A percentile compares a stretch with the other conserved stretches of the same genome.
Evolutionary conservation across 1,140 invertebrate species (phyloP).

Genomic region (Drosophila bocki): DNA sequence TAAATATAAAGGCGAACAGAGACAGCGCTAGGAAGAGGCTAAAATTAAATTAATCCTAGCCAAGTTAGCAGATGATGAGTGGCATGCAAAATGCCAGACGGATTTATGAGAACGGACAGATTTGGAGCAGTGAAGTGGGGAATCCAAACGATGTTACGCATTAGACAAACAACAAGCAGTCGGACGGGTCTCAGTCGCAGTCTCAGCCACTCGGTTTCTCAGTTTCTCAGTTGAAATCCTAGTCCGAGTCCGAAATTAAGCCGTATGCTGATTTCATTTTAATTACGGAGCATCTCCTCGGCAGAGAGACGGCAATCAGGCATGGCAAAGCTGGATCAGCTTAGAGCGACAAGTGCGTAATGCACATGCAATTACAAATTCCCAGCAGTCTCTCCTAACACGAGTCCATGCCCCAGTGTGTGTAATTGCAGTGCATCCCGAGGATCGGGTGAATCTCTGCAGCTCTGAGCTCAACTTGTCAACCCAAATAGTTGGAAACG

Average conservation of each 20-base stretch:
- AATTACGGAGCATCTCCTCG: conserved; percentile 63
- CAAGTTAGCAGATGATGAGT: conserved; percentile 70
- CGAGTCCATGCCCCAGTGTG: conserved; percentile 13
- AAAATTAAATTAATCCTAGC: conserved; percentile 74
- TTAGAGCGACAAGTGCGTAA: conserved; percentile 82
- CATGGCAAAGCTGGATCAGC: conserved; percentile 81
- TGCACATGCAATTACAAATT: conserved; percentile 72
- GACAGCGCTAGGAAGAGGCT: conserved; percentile 22
- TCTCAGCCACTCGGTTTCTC: not conserved
- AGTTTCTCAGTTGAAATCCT: not conserved
- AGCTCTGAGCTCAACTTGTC: conserved; percentile 44
- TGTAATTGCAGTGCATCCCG: conserved; percentile 58
- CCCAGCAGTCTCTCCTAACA: conserved; percentile 30
- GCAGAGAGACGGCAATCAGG: conserved; percentile 69
- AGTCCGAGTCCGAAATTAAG: conserved; percentile 61
- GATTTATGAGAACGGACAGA: conserved; percentile 82
- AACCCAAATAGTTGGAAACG: conserved; percentile 60
- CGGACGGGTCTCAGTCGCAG: conserved; percentile 34
- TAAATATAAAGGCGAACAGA: conserved; percentile 30
- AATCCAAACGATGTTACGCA: conserved; percentile 78
- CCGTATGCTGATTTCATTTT: conserved; percentile 83
- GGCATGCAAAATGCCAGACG: conserved; percentile 80
- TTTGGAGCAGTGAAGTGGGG: conserved; percentile 63
- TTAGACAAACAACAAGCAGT: conserved; percentile 81
- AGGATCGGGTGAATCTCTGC: conserved; percentile 4